Evolutionary conservation across 2,113 vertebrate species (phyloP).

Genomic region (Panthera uncia): DNA sequence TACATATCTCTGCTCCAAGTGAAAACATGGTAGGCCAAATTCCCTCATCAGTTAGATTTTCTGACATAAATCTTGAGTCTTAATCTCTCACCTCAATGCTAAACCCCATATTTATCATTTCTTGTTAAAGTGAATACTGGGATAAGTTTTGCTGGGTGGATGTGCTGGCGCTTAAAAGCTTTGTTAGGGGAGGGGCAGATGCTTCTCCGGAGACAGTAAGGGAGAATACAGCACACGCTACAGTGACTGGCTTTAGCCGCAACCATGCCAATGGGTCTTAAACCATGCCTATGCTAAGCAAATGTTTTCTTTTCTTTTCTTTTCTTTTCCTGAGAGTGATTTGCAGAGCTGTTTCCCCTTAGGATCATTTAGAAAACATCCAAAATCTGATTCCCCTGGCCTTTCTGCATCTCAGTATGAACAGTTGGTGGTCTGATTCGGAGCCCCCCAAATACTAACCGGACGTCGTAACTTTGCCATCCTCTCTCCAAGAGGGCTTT

Average conservation of each 20-base stretch:
- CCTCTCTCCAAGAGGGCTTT: not conserved
- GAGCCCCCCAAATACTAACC: not conserved
- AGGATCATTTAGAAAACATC: not conserved
- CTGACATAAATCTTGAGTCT: not conserved
- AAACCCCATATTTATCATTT: not conserved
- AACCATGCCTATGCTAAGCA: not conserved
- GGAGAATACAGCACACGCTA: not conserved
- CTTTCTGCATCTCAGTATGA: not conserved
- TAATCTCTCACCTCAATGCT: not conserved
- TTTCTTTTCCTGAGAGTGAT: not conserved
- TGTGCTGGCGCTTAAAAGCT: not conserved
- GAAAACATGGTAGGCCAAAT: not conserved
- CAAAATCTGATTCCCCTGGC: not conserved
- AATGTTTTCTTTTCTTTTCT: not conserved
- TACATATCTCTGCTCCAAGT: not conserved
- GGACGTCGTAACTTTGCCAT: fast-evolving
- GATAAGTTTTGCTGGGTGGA: not conserved
- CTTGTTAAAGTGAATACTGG: not conserved
- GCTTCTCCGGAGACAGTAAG: not conserved
- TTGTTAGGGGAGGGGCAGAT: not conserved
- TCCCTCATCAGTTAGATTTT: not conserved
- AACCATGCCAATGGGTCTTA: too few relatives aligned
- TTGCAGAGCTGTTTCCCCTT: not conserved
- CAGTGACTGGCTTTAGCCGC: not conserved
- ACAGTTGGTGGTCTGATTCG: not conserved